These are phyloP conservation scores for Clinocottus analis DNA, from an alignment of 2,113 vertebrate genomes.

Conservation along the genomic window DNA sequence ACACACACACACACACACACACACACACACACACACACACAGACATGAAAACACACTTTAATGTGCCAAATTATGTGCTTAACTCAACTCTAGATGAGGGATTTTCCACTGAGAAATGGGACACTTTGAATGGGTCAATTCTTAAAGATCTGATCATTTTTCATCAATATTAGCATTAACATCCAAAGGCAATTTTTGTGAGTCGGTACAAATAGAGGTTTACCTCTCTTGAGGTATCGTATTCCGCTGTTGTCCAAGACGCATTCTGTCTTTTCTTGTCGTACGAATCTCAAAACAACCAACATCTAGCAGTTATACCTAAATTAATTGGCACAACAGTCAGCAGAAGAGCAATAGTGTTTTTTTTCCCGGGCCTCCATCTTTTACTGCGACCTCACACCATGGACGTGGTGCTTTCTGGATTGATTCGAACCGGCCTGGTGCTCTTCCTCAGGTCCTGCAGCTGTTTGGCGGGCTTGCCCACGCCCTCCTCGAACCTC, in stretches of 20 bases:
- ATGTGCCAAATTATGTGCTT: no score
- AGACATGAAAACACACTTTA: neutral
- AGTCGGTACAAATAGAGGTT: neutral
- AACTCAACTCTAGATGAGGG: neutral
- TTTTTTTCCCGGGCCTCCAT: neutral
- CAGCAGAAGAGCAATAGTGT: neutral
- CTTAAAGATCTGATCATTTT: neutral
- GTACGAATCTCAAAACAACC: slow-evolving; percentile 9
- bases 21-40: no score
- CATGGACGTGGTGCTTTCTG: slow-evolving; percentile 94
- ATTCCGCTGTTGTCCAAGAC: neutral
- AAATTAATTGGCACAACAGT: slow-evolving; percentile 5
- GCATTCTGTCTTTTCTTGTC: neutral
- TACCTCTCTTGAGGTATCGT: neutral
- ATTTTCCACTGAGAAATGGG: neutral
- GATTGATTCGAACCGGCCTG: slow-evolving; percentile 90
- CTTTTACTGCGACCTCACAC: slow-evolving; percentile 77
- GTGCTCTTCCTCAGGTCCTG: slow-evolving; percentile 94
- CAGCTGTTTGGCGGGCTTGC: slow-evolving; percentile 96
- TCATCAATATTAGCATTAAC: neutral
- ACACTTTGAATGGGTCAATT: neutral
- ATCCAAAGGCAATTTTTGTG: neutral
- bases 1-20: no score
- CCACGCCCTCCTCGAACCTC: slow-evolving; percentile 94
- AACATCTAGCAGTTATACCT: neutral